Evolutionary conservation across 2,888 invertebrate species (phyloP).

Genomic region (Cantharis rustica): DNA sequence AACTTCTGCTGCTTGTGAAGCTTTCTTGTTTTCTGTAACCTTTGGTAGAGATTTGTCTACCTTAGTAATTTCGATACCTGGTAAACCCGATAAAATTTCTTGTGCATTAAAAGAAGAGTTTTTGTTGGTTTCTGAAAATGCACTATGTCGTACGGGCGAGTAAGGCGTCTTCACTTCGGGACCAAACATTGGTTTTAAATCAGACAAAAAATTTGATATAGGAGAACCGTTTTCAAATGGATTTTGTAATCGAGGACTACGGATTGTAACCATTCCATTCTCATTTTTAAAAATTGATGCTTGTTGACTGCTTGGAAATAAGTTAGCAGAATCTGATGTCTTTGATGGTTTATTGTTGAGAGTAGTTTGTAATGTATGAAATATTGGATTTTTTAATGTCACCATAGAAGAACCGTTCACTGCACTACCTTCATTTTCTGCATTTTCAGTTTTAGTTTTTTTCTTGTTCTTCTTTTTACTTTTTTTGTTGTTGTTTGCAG

Average conservation of each 20-base stretch:
- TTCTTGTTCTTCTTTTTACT: conserved; percentile 64
- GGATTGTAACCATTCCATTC: conserved; percentile 83
- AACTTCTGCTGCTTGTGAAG: conserved; percentile 52
- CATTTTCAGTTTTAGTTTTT: conserved; percentile 10
- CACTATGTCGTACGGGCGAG: conserved; percentile 27
- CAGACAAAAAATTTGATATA: conserved; percentile 42
- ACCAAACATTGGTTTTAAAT: conserved; percentile 46
- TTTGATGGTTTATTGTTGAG: conserved; percentile 54
- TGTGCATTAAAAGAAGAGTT: conserved; percentile 50
- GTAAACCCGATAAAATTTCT: conserved; percentile 53
- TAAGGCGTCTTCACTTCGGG: conserved; percentile 35
- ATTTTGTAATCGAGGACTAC: conserved; percentile 64
- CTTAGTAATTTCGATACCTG: conserved; percentile 55
- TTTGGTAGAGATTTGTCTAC: conserved; percentile 48
- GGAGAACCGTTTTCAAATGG: conserved; percentile 37
- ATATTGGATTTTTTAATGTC: conserved; percentile 79
- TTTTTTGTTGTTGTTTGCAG: conserved; percentile 48
- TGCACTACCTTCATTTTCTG: conserved; percentile 41
- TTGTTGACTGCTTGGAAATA: conserved; percentile 57
- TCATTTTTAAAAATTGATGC: conserved; percentile 72
- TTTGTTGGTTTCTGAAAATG: conserved; percentile 24
- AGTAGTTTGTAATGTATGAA: conserved; percentile 61
- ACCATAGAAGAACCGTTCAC: conserved; percentile 68
- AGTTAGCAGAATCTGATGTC: conserved; percentile 36
- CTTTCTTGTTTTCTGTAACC: conserved; percentile 42